Conservation (phyloP, 1,140 invertebrate species). For the Magallana gigas region DNA sequence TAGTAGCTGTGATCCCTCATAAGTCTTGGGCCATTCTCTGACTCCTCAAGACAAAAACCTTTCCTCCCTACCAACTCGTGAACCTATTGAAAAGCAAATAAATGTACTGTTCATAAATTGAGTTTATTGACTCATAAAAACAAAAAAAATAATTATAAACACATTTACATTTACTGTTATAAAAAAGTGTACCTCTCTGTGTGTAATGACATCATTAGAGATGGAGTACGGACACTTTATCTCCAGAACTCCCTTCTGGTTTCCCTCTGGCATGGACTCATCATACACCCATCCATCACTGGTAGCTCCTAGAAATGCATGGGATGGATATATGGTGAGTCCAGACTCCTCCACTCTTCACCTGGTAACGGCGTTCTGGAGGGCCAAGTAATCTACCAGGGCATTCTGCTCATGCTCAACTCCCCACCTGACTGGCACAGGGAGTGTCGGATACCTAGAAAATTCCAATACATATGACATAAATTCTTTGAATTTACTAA, state of each 20-base stretch:
- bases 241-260: background rate
- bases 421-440: slow-evolving; percentile 14
- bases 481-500: background rate
- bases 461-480: background rate
- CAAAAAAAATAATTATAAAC: background rate
- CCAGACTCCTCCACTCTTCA: background rate
- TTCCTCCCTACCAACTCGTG: background rate
- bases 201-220: background rate
- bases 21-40: background rate
- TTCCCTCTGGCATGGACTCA: background rate
- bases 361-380: background rate
- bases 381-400: background rate
- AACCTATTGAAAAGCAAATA: background rate
- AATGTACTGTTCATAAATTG: background rate
- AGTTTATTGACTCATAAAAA: background rate
- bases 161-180: background rate
- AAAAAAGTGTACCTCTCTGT: background rate
- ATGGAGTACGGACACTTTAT: slow-evolving; percentile 33
- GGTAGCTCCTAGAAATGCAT: too few species aligned
- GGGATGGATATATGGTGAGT: too few species aligned
- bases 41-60: background rate
- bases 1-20: slow-evolving; percentile 35
- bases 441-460: background rate
- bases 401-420: slow-evolving; percentile 21
- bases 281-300: slow-evolving; percentile 42